phyloP scores from a whole-genome alignment of 92 coral and sea anemone species.

The Porites evermanni region DNA sequence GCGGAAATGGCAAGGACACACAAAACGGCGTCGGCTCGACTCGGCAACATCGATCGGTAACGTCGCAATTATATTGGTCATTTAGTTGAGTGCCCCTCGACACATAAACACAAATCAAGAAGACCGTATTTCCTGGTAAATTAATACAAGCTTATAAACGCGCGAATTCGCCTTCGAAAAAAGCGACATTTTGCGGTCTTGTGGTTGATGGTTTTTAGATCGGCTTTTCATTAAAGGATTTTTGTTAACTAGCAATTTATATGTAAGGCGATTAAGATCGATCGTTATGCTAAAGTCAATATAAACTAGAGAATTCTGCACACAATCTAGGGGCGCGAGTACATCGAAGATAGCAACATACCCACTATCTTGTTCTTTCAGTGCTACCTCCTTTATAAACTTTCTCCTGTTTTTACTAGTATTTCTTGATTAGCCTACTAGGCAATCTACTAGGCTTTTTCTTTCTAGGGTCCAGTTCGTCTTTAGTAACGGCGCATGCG shows the following conservation, averaged over 20 bases:
- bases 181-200: slow-evolving; percentile 1
- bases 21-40: slow-evolving; percentile 34
- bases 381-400: too few species aligned
- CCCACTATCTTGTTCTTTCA: too few species aligned
- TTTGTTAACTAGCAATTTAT: not conserved
- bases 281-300: not conserved
- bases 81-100: not conserved
- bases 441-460: too few species aligned
- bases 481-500: too few species aligned
- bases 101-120: not conserved
- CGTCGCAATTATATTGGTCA: too few species aligned
- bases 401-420: too few species aligned
- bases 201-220: slow-evolving; percentile 11
- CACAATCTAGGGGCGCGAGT: not conserved
- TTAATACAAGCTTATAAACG: not conserved
- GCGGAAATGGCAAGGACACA: too few species aligned
- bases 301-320: not conserved
- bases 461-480: too few species aligned
- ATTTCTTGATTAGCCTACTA: too few species aligned
- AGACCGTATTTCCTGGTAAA: slow-evolving; percentile 12
- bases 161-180: not conserved
- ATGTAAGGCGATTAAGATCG: too few species aligned
- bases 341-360: too few species aligned
- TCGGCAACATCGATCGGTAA: not conserved
- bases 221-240: not conserved